Evolutionary conservation across 2,888 invertebrate genomes (phyloP).

Genomic region (Athalia cordata): DNA sequence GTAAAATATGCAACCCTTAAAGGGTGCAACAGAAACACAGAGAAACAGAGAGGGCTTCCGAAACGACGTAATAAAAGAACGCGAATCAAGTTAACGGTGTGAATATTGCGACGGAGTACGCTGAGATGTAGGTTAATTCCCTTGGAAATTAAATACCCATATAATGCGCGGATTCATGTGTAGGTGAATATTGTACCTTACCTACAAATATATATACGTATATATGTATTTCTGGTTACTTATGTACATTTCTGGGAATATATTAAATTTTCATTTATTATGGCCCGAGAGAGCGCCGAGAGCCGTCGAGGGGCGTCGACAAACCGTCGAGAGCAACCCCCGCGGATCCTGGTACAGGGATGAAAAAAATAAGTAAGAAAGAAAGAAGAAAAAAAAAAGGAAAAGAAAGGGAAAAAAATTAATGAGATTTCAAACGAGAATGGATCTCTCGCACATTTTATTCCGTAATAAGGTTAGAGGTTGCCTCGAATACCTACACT

Average conservation of each 20-base stretch:
- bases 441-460: not conserved
- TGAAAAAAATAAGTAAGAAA: too few species aligned
- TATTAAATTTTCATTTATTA: conserved; percentile 39
- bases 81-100: conserved; percentile 54
- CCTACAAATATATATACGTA: not conserved
- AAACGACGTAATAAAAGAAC: conserved; percentile 51
- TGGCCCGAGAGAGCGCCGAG: conserved; percentile 17
- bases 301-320: conserved; percentile 14
- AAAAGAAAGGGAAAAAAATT: conserved; percentile 9
- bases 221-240: not conserved
- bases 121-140: conserved; percentile 35
- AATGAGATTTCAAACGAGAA: conserved; percentile 27
- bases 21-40: not conserved
- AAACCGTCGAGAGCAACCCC: conserved; percentile 14
- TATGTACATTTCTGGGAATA: conserved; percentile 23
- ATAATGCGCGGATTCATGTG: not conserved
- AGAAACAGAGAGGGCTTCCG: not conserved
- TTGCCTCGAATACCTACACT: not conserved
- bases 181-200: not conserved
- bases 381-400: too few species aligned
- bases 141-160: conserved; percentile 31
- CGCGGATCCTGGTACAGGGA: not conserved
- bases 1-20: conserved; percentile 60
- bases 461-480: not conserved
- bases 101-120: conserved; percentile 49